A percentile compares a stretch with the other conserved stretches of the same genome.
phyloP scores from a whole-genome alignment of 2,888 invertebrate species.

The Plebejus melissa region DNA sequence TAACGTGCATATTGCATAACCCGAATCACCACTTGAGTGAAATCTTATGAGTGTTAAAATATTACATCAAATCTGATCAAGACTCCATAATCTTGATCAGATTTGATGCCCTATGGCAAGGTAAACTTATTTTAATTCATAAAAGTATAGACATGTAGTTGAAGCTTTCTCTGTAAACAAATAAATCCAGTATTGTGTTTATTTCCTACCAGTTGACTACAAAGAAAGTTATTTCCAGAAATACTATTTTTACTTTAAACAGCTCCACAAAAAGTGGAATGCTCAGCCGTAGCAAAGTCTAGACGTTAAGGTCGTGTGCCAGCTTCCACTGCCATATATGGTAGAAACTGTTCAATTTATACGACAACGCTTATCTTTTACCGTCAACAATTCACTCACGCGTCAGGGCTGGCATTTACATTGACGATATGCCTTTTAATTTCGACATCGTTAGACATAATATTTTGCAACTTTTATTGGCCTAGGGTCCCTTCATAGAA shows the following conservation, averaged over 20 bases:
- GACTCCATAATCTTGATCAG: neutral
- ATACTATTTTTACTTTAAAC: conserved; percentile 24
- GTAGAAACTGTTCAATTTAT: conserved; percentile 38
- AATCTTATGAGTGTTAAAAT: neutral
- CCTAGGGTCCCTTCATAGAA: too few species aligned
- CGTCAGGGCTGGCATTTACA: neutral
- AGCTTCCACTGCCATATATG: conserved; percentile 43
- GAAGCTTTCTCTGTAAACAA: neutral
- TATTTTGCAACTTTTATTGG: too few species aligned
- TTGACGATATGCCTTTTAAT: neutral
- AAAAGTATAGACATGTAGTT: neutral
- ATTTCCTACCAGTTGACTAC: neutral
- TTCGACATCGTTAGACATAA: too few species aligned
- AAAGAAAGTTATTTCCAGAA: neutral
- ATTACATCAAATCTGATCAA: neutral
- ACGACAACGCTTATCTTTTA: conserved; percentile 29
- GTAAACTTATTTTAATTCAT: too few species aligned
- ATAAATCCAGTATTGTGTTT: neutral
- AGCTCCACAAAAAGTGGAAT: conserved; percentile 19
- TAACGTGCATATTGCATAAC: neutral
- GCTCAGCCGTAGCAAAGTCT: conserved; percentile 38
- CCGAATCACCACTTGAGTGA: neutral
- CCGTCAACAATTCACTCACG: conserved; percentile 29
- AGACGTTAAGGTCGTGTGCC: conserved; percentile 40
- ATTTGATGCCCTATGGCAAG: neutral